Evolutionary conservation across 92 coral and sea anemone genomes (phyloP).

Genomic region (Epizoanthus scotinus): DNA sequence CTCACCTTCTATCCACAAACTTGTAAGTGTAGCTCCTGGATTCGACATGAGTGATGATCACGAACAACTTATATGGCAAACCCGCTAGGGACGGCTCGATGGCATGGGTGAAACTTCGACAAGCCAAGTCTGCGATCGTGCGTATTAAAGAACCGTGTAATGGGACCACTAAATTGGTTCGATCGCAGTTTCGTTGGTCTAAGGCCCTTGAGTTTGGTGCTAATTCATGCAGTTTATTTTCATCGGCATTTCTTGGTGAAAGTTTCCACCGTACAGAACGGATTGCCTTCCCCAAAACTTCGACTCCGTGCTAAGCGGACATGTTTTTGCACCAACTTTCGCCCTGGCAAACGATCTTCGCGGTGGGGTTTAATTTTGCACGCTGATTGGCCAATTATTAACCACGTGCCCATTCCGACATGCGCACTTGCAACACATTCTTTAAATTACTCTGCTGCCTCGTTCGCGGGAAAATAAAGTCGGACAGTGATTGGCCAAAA

Average conservation of each 20-base stretch:
- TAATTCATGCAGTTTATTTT: conserved; percentile 26
- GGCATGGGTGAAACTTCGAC: conserved; percentile 77
- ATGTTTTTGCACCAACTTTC: conserved; percentile 94
- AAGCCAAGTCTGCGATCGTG: conserved; percentile 44
- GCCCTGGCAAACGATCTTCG: conserved; percentile 99
- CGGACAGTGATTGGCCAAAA: conserved; percentile 69
- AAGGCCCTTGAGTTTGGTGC: neutral
- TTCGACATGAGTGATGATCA: conserved; percentile 82
- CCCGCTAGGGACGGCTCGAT: conserved; percentile 59
- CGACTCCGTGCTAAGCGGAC: conserved; percentile 82
- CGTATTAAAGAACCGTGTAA: neutral
- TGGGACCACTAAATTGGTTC: conserved; percentile 28
- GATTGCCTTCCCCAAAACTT: conserved; percentile 43
- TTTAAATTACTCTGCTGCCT: conserved; percentile 89
- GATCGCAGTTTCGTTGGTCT: conserved; percentile 1
- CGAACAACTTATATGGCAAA: conserved; percentile 37
- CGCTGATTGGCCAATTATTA: conserved; percentile 95
- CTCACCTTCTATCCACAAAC: conserved; percentile 95
- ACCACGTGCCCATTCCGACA: conserved; percentile 79
- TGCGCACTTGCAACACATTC: conserved; percentile 86
- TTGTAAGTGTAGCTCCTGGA: conserved; percentile 87
- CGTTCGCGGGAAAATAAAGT: conserved; percentile 95
- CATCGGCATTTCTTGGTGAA: conserved; percentile 30
- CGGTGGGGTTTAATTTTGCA: conserved; percentile 99
- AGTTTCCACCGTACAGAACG: conserved; percentile 30